Percentiles rank a stretch among this genome's conserved stretches.
Conservation (phyloP, 2,113 vertebrate genomes). For the Loxodonta africana region DNA sequence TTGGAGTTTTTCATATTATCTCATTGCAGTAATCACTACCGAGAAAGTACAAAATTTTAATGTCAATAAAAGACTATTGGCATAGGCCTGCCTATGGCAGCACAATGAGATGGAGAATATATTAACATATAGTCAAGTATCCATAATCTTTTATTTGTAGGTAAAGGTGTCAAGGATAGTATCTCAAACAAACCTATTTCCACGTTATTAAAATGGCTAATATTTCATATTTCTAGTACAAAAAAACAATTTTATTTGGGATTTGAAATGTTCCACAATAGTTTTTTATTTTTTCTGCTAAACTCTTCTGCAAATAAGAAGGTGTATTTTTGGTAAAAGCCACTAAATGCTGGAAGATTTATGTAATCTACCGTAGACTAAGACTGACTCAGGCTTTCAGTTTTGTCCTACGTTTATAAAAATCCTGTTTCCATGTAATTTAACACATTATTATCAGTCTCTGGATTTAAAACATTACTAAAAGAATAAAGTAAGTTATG, state of each 20-base stretch:
- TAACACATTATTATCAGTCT: background rate
- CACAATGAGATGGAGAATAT: background rate
- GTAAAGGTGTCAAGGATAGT: background rate
- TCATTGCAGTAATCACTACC: background rate
- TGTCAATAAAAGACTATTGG: background rate
- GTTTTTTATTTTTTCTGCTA: background rate
- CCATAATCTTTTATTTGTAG: background rate
- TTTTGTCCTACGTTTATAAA: background rate
- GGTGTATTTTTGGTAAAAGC: background rate
- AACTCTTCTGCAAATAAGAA: background rate
- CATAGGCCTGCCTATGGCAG: background rate
- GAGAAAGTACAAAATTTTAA: background rate
- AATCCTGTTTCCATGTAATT: background rate
- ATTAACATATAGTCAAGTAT: background rate
- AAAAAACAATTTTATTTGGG: background rate
- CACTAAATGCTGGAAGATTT: background rate
- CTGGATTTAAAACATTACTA: background rate
- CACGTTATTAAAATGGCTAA: background rate
- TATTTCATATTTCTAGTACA: background rate
- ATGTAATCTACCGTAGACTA: background rate
- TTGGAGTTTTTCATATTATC: fast-evolving
- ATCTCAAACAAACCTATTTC: background rate
- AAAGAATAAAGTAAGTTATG: background rate
- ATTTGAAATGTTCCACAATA: conserved; percentile 21
- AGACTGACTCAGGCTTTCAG: background rate